Conservation (phyloP, 2,888 invertebrate genomes). For the Pristionchus fissidentatus region DNA sequence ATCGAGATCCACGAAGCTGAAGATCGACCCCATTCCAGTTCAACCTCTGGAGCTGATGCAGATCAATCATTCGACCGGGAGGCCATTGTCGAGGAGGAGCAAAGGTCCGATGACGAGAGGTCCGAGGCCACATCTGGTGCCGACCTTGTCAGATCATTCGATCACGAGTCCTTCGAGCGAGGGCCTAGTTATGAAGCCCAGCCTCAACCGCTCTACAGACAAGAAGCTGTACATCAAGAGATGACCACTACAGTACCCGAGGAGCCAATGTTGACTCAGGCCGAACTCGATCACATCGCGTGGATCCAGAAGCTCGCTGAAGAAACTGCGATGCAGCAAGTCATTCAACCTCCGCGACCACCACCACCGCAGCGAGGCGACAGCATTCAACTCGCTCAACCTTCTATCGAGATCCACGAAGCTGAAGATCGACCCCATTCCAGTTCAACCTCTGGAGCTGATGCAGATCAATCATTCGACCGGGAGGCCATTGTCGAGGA, state of each 20-base stretch:
- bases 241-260: background rate
- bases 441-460: slow-evolving; percentile 48
- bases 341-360: background rate
- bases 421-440: slow-evolving; percentile 21
- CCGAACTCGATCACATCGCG: slow-evolving; percentile 55
- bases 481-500: background rate
- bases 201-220: background rate
- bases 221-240: background rate
- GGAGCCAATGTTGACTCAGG: slow-evolving; percentile 48
- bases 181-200: background rate
- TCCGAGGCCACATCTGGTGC: background rate
- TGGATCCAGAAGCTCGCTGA: slow-evolving; percentile 47
- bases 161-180: background rate
- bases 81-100: background rate
- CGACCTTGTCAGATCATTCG: background rate
- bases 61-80: background rate
- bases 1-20: background rate
- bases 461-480: slow-evolving; percentile 29
- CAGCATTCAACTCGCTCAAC: background rate
- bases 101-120: background rate
- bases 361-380: background rate
- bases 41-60: background rate
- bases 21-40: background rate
- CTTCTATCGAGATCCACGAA: slow-evolving; percentile 35
- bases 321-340: slow-evolving; percentile 37